Evolutionary conservation across 2,888 invertebrate genomes (phyloP), one percentile per base, ranked within the genome.

Genomic region (Panzeria rudis): DNA sequence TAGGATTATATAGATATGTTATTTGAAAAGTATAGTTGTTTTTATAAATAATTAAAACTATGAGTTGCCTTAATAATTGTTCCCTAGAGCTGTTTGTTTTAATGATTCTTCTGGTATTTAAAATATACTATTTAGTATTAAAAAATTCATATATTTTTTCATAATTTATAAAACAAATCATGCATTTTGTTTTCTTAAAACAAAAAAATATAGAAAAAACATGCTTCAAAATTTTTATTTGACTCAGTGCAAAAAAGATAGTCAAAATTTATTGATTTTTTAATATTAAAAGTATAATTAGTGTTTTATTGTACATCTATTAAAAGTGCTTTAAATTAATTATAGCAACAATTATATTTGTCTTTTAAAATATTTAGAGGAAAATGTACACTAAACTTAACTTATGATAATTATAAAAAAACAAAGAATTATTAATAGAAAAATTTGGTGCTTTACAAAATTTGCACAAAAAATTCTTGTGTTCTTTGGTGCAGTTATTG

Each of bases 401-500:
- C 44, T 79, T 83, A 79, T 17, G 15, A 2, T 38, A 29, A 52
- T 64, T 32, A n/a, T 8, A 35, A 0, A 8, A 23, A 17, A 56
- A 44, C 2, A n/a, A 38, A 50, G 50, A 78, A 41, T n/a, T 71
- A 17, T 76, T 68, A 15, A 29, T 17, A 50, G 29, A 72, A 54
- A 68, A 82, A 76, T 73, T 66, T 83, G 75, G 79, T 86, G 83
- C 83, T 86, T 64, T 71, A 76, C 61, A 84, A 86, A 80, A 81
- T 64, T 84, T 69, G 77, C 80, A 76, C 68, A 71, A 78, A 86
- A 79, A 72, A 59, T n/a, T 47, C 17, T 66, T 61, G 47, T 38
- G n/a, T 20, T n/a, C 32, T 47, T 75, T 73, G 50, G 78, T 84
- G 81, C 81, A 66, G 69, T 59, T 38, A n/a, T n/a, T n/a, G 20